Base-by-base conservation (phyloP, 2,888 invertebrate species). In the Aquatica leii region DNA sequence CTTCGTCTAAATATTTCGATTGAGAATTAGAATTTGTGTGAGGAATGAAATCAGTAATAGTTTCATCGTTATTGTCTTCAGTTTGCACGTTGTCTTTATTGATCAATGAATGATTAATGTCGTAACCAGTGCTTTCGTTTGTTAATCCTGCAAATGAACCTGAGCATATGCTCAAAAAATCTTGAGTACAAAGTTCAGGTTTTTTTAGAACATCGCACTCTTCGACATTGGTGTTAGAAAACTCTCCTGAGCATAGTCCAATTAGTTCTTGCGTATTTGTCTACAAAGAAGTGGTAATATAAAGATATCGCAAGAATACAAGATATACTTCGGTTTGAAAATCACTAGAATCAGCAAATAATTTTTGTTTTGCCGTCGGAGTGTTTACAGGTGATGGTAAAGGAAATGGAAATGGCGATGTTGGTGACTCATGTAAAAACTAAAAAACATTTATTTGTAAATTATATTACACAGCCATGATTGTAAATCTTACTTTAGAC, bases 221-320 rank as follows among this genome's bases (percentile, higher is more conserved):
- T 21, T 41, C 21, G 51, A 56, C 20, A 31, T 34, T 35, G 58
- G 65, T 62, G 14, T 60, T 68, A 1, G 71, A 52, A 68, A 82
- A 81, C 69, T 73, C 74, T 20, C 81, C 82, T 0, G 87, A 86
- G 73, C 86, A 88, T 59, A 88, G 76, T 17, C 82, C 83, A 59
- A 85, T 82, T 9, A 88, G 76, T 52, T 85, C 84, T 24, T 85
- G 85, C 5, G 73, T 65, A 54, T 70, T 65, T n/a, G 24, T 14
- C 55, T 55, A n/a, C 24, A 54, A 53, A 17, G 5, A n/a, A 40
- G 15, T 15, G 17, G 34, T 50, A 17, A 51, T 12, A 15, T 51
- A 17, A 21, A 2, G 14, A 15, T 14, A n/a, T n/a, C n/a, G n/a
- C n/a, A n/a, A n/a, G n/a, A 24, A 18, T 12, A 46, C 15, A 15